Percentiles rank a stretch among this genome's conserved stretches.
phyloP scores from a whole-genome alignment of 2,113 vertebrate species.

The Thomomys bottae region DNA sequence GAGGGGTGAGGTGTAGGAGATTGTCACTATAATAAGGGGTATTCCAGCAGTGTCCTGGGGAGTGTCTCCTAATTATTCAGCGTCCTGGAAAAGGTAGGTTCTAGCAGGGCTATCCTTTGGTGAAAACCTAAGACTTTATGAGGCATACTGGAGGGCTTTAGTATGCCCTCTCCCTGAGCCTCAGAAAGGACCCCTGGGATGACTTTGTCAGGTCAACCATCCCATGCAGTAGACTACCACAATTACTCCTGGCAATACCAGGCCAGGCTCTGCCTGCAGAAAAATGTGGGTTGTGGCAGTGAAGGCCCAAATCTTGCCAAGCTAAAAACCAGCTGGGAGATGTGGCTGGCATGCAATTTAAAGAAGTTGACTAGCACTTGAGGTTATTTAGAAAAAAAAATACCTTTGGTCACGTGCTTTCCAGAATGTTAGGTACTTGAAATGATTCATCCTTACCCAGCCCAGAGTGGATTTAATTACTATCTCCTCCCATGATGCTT shows the following conservation, averaged over 20 bases:
- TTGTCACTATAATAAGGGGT: no score
- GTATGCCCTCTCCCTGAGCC: not conserved
- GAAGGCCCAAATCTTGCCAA: not conserved
- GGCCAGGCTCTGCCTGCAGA: constrained; percentile 19
- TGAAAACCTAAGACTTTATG: not conserved
- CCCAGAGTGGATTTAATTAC: constrained; percentile 71
- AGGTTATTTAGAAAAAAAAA: constrained; percentile 79
- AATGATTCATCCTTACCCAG: constrained; percentile 71
- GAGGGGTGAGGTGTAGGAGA: no score
- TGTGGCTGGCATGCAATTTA: constrained; percentile 61
- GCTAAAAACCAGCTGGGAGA: constrained; percentile 57
- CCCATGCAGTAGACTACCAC: no score
- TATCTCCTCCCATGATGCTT: constrained; percentile 47
- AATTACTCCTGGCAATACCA: not conserved
- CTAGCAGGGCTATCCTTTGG: not conserved
- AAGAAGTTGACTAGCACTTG: constrained; percentile 65
- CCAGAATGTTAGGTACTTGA: constrained; percentile 65
- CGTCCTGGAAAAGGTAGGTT: not conserved
- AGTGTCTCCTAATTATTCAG: no score
- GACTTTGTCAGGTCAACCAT: not conserved
- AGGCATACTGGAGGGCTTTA: no score
- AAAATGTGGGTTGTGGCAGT: constrained; percentile 7
- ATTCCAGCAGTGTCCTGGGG: no score
- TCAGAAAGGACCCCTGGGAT: not conserved
- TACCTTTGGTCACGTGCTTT: constrained; percentile 71